phyloP scores from a whole-genome alignment of 2,888 invertebrate genomes.

The Eilema griseolum region DNA sequence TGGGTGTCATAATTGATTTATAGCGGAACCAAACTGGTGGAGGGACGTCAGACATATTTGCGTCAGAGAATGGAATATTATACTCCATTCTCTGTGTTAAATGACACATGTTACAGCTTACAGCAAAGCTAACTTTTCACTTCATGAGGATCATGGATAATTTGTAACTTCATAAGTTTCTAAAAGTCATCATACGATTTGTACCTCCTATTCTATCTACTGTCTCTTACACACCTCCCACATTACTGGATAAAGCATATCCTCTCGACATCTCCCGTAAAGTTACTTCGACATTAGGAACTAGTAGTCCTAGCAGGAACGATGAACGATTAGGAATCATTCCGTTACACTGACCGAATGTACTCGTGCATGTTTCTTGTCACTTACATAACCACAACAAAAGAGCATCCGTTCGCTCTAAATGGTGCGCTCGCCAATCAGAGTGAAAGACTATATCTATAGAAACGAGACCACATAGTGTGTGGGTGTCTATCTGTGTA shows the following conservation, averaged over 20 bases:
- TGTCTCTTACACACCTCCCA: neutral
- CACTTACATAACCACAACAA: neutral
- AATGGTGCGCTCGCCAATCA: neutral
- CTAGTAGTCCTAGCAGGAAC: neutral
- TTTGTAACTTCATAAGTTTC: no score
- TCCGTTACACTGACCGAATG: neutral
- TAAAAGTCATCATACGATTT: no score
- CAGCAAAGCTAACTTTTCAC: neutral
- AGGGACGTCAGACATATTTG: no score
- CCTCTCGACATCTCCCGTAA: neutral
- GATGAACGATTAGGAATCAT: neutral
- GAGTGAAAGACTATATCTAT: neutral
- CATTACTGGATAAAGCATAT: no score
- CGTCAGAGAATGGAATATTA: no score
- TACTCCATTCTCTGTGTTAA: no score
- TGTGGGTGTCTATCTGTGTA: neutral
- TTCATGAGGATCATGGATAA: neutral
- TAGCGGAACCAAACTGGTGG: no score
- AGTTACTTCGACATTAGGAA: neutral
- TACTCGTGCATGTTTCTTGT: neutral
- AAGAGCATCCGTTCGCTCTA: neutral
- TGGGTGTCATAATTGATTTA: no score
- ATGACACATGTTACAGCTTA: no score
- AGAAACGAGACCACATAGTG: neutral
- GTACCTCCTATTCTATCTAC: no score